phyloP scores from a whole-genome alignment of 1,140 invertebrate genomes.

The Psilanteris sp. region DNA sequence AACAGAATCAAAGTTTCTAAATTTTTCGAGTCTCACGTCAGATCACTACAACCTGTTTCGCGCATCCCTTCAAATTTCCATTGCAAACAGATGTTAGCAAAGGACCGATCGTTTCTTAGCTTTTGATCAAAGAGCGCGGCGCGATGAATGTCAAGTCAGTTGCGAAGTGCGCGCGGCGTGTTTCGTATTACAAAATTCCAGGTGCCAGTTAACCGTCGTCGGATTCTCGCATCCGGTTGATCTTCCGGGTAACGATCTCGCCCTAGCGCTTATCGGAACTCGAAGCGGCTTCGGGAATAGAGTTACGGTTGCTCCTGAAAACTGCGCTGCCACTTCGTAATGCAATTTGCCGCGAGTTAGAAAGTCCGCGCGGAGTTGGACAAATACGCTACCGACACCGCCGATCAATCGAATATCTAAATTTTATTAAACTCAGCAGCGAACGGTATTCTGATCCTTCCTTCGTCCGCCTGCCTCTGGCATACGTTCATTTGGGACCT shows the following conservation, averaged over 20 bases:
- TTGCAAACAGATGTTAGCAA: too few species aligned
- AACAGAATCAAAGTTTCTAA: too few species aligned
- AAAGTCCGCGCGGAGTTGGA: conserved; percentile 29
- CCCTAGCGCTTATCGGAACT: background rate
- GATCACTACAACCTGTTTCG: too few species aligned
- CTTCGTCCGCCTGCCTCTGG: too few species aligned
- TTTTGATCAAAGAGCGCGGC: too few species aligned
- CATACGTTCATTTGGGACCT: too few species aligned
- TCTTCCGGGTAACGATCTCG: conserved; percentile 17
- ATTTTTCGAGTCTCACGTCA: too few species aligned
- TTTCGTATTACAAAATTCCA: conserved; percentile 14
- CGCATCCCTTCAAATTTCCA: too few species aligned
- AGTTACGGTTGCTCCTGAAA: conserved; percentile 19
- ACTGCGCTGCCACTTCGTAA: conserved; percentile 31
- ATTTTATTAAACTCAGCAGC: conserved; percentile 20
- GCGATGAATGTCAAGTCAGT: too few species aligned
- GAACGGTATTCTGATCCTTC: background rate
- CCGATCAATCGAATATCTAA: conserved; percentile 28
- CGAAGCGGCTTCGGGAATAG: conserved; percentile 1
- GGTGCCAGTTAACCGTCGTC: conserved; percentile 3
- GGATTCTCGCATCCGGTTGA: conserved; percentile 14
- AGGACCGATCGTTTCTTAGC: too few species aligned
- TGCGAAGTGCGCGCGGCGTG: conserved; percentile 4
- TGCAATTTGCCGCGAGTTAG: conserved; percentile 48
- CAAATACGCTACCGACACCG: conserved; percentile 46